Base-by-base conservation (phyloP, 2,888 invertebrate genomes). In the Isoperla grammatica region DNA sequence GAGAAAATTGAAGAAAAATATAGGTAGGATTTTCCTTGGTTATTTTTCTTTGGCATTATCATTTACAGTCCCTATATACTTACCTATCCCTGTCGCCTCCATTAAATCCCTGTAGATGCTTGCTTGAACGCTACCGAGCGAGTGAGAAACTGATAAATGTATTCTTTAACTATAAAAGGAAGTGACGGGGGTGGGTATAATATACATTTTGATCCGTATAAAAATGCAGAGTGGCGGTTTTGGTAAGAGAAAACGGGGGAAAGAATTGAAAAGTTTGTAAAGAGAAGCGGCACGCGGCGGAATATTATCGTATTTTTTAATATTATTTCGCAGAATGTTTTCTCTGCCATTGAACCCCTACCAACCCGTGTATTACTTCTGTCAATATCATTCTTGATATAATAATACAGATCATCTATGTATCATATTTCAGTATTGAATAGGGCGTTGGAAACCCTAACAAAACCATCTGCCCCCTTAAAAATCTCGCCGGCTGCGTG, bases 351-450 rank as follows among this genome's bases (percentile, higher is more conserved):
- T 29, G 12, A 19, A 13, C 42, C 13, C 42, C 19, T 42, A 22
- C 42, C 42, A 22, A 15, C 55, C 55, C 42, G 35, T 55, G 55
- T 59, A 46, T 39, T 56, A 49, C 48, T 37, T 60, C 48, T 60
- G 60, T 60, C 55, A 45, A 56, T 43, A 29, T 29, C 22, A 23
- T 29, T 42, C 43, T 42, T 53, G 58, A 50, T 45, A 54, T 23
- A 59, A 58, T 61, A 58, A 61, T 58, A 55, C 58, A 46, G 48
- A 54, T 59, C 55, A 61, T 61, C 43, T 50, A 19, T 55, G 59
- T 61, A 61, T 61, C 61, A 53, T 50, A 58, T 58, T 53, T 40
- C 42, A 13, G 50, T 17, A 58, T 58, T 58, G 58, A 53, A 53
- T 58, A 19, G n/a, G 42, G 53, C 58, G 53, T 58, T 39, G 53